Evolutionary conservation across 2,113 vertebrate genomes (phyloP).

Genomic region (Hepsetus odoe): DNA sequence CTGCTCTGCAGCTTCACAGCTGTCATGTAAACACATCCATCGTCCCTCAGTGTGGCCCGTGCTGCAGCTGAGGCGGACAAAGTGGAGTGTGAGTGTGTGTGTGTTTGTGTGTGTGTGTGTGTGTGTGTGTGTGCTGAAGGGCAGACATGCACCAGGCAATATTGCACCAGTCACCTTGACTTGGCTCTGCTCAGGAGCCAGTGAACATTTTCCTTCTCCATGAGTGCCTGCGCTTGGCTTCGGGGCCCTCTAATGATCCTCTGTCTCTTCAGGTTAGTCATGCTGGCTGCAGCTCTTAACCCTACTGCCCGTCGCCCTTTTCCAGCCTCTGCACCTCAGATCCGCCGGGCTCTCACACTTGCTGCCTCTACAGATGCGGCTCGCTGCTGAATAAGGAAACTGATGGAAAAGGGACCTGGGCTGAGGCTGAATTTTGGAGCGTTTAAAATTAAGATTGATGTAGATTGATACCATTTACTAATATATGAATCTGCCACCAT

Average conservation of each 20-base stretch:
- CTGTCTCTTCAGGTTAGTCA: conserved; percentile 57
- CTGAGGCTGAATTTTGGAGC: background rate
- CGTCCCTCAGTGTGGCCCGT: background rate
- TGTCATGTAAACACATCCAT: conserved; percentile 17
- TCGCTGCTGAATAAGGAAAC: background rate
- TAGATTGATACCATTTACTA: no score
- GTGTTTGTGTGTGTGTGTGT: no score
- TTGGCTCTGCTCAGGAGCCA: conserved; percentile 35
- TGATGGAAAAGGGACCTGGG: background rate
- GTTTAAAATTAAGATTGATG: no score
- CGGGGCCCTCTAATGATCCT: conserved; percentile 46
- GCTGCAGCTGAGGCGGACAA: background rate
- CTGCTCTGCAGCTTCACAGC: conserved; percentile 33
- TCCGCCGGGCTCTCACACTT: background rate
- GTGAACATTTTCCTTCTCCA: conserved; percentile 54
- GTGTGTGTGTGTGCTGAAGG: conserved; percentile 14
- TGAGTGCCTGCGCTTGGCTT: conserved; percentile 43
- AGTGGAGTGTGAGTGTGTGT: no score
- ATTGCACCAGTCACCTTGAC: conserved; percentile 52
- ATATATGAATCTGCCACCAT: no score
- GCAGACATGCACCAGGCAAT: conserved; percentile 18
- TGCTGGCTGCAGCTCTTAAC: conserved; percentile 38
- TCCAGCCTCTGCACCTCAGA: conserved; percentile 31
- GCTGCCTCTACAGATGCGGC: conserved; percentile 1
- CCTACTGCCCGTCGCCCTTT: conserved; percentile 37